A percentile compares a stretch with the other conserved stretches of the same genome.
Conservation (phyloP, 1,140 invertebrate genomes). For the Brachystomella parvula region DNA sequence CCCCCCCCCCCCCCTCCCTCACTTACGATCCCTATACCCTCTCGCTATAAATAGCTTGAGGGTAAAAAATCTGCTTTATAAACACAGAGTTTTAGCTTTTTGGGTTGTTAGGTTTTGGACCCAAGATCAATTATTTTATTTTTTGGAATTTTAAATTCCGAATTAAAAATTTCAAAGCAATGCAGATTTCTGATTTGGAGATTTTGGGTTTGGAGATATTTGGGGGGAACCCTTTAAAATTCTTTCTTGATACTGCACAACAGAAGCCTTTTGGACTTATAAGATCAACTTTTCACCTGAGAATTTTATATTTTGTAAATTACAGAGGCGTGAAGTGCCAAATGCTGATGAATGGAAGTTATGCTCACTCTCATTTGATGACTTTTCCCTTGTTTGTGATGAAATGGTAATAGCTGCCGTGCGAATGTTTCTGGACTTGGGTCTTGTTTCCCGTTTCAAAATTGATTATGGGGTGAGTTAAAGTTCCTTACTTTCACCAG, state of each 20-base stretch:
- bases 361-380: constrained; percentile 47
- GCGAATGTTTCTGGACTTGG: constrained; percentile 48
- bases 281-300: neutral
- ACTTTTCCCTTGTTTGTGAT: constrained; percentile 49
- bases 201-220: neutral
- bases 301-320: constrained; percentile 2
- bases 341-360: constrained; percentile 43
- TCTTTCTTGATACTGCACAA: neutral
- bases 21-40: too few species aligned
- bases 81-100: too few species aligned
- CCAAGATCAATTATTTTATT: too few species aligned
- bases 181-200: neutral
- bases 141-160: too few species aligned
- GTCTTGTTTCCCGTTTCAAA: constrained; percentile 39
- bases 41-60: too few species aligned
- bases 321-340: constrained; percentile 41
- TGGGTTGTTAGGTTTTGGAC: too few species aligned
- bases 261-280: too few species aligned
- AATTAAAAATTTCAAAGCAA: too few species aligned
- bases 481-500: neutral
- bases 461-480: constrained; percentile 39
- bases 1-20: too few species aligned
- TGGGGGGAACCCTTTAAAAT: neutral
- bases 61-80: too few species aligned
- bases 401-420: constrained; percentile 48